Evolutionary conservation across 2,888 invertebrate genomes (phyloP).

Genomic region (Morpho helenor): DNA sequence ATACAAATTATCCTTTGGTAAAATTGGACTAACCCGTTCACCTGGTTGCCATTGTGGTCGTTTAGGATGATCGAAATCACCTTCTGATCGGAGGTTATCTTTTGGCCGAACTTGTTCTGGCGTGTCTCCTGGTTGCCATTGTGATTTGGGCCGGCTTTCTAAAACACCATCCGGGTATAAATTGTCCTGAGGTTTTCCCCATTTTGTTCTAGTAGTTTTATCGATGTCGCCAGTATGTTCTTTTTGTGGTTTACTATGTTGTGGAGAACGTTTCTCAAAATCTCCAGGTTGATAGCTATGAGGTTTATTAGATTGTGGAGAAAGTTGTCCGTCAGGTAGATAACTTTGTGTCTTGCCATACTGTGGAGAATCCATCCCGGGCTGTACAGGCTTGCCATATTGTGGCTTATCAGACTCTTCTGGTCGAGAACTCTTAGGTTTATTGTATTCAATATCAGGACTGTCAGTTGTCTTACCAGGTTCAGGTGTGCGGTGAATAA

Average conservation of each 20-base stretch:
- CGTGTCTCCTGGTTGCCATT: constrained; percentile 58
- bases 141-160: constrained; percentile 26
- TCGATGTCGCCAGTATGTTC: constrained; percentile 75
- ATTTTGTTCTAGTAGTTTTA: constrained; percentile 42
- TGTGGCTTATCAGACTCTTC: neutral
- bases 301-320: constrained; percentile 7
- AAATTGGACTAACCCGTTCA: constrained; percentile 51
- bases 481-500: constrained; percentile 5
- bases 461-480: neutral
- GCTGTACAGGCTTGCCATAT: constrained; percentile 64
- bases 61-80: constrained; percentile 66
- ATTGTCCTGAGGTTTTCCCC: constrained; percentile 43
- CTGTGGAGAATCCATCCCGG: constrained; percentile 39
- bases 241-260: constrained; percentile 34
- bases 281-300: neutral
- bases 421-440: neutral
- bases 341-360: neutral
- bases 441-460: neutral
- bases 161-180: constrained; percentile 21
- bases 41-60: constrained; percentile 47
- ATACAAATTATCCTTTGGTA: constrained; percentile 77
- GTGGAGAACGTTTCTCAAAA: neutral
- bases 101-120: constrained; percentile 22
- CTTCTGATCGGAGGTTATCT: constrained; percentile 38
- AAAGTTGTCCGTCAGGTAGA: constrained; percentile 2